Percentiles rank a stretch among this genome's conserved stretches.
These are phyloP conservation scores for Sebastes oblongus DNA, from an alignment of 2,797 vertebrate species.

Conservation along the genomic window DNA sequence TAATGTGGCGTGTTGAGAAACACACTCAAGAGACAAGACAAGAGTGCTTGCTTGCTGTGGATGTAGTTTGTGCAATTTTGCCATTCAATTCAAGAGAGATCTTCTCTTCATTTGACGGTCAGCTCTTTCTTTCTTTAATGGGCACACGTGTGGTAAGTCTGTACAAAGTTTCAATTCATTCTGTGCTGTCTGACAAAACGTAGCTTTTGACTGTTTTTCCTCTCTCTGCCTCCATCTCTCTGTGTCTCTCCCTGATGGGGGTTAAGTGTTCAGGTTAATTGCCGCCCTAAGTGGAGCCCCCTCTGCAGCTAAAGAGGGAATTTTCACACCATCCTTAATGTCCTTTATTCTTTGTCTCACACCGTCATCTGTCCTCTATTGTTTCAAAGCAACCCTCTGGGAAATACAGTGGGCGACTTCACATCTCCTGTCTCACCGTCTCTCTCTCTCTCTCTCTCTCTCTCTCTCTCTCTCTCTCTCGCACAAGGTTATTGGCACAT, in stretches of 20 bases:
- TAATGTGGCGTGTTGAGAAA: conserved; percentile 15
- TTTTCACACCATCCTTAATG: conserved; percentile 58
- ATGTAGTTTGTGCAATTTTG: conserved; percentile 1
- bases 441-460: neutral
- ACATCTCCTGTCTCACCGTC: conserved; percentile 3
- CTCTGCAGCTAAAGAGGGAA: conserved; percentile 48
- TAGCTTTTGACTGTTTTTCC: neutral
- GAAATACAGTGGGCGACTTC: conserved; percentile 40
- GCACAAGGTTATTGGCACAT: neutral
- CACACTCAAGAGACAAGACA: neutral
- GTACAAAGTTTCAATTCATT: neutral
- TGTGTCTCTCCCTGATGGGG: conserved; percentile 55
- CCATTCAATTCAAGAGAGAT: neutral
- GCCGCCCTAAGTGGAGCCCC: conserved; percentile 63
- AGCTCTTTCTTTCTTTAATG: neutral
- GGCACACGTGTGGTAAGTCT: neutral
- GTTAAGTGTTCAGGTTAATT: conserved; percentile 77
- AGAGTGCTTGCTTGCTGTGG: neutral
- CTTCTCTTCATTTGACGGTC: neutral
- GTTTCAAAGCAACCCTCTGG: conserved; percentile 53
- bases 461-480: neutral
- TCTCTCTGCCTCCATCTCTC: conserved; percentile 18
- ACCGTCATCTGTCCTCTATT: conserved; percentile 54
- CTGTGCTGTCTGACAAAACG: neutral
- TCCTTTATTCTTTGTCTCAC: conserved; percentile 51